Evolutionary conservation across 1,140 invertebrate species (phyloP).

Genomic region (Lethrus apterus): DNA sequence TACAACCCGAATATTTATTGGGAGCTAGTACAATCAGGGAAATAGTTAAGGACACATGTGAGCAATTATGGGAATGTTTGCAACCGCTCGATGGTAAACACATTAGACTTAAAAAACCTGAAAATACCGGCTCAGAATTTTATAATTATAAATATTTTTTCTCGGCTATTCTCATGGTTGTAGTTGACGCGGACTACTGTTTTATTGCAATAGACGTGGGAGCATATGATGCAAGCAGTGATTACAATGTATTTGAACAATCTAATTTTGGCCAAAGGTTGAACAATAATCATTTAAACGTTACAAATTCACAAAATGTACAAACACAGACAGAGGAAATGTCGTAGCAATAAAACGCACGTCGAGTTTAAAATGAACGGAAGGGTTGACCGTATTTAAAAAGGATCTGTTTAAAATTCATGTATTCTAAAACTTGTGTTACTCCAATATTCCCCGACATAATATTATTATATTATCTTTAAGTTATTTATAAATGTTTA

Average conservation of each 20-base stretch:
- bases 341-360: no score
- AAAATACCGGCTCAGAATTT: not conserved
- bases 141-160: constrained; percentile 15
- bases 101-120: not conserved
- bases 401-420: no score
- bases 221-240: not conserved
- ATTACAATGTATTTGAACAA: constrained; percentile 3
- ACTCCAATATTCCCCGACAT: no score
- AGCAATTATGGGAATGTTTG: constrained; percentile 14
- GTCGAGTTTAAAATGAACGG: no score
- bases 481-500: no score
- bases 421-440: no score
- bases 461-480: no score
- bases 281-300: not conserved
- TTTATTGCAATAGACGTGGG: constrained; percentile 10
- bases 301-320: constrained; percentile 2
- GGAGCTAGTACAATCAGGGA: constrained; percentile 14
- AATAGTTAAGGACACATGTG: constrained; percentile 19
- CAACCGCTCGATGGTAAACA: constrained; percentile 3
- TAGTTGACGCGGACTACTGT: constrained; percentile 4
- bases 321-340: no score
- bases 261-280: not conserved
- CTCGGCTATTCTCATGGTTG: not conserved
- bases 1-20: constrained; percentile 14
- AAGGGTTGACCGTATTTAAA: no score